These are phyloP conservation scores for Notocelia uddmanniana DNA, from an alignment of 2,888 invertebrate genomes.

Conservation along the genomic window DNA sequence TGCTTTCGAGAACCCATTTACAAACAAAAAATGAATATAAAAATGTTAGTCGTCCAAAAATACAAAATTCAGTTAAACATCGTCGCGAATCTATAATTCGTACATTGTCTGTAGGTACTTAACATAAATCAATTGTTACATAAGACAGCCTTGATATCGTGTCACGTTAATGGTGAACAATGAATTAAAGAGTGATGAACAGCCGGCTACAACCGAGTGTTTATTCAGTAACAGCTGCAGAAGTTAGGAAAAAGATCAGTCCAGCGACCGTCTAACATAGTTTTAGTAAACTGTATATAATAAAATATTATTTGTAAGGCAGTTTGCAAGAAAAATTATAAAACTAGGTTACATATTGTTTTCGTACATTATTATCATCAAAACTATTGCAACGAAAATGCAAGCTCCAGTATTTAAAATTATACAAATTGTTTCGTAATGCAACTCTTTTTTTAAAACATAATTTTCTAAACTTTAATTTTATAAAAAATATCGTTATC, in stretches of 20 bases:
- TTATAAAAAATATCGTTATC: no score
- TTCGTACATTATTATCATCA: no score
- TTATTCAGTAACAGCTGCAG: constrained; percentile 36
- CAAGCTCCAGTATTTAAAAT: no score
- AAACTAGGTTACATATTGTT: no score
- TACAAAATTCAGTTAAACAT: background rate
- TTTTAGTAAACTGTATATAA: background rate
- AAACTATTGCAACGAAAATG: no score
- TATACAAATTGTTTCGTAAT: no score
- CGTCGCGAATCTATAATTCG: background rate
- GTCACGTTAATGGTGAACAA: constrained; percentile 41
- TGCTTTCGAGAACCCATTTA: background rate
- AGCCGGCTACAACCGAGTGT: constrained; percentile 23
- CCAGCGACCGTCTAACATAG: background rate
- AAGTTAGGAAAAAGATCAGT: constrained; percentile 27
- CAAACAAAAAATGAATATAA: background rate
- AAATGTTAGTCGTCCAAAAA: background rate
- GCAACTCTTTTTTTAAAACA: no score
- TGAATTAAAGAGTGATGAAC: constrained; percentile 41
- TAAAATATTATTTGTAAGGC: no score
- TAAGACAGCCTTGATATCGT: constrained; percentile 33
- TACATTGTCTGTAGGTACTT: background rate
- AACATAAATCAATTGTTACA: constrained; percentile 31
- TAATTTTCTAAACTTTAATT: no score
- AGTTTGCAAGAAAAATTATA: no score